A percentile compares a stretch with the other conserved stretches of the same genome.
Conservation (phyloP, 2,797 vertebrate genomes). For the Rhinophrynus dorsalis region DNA sequence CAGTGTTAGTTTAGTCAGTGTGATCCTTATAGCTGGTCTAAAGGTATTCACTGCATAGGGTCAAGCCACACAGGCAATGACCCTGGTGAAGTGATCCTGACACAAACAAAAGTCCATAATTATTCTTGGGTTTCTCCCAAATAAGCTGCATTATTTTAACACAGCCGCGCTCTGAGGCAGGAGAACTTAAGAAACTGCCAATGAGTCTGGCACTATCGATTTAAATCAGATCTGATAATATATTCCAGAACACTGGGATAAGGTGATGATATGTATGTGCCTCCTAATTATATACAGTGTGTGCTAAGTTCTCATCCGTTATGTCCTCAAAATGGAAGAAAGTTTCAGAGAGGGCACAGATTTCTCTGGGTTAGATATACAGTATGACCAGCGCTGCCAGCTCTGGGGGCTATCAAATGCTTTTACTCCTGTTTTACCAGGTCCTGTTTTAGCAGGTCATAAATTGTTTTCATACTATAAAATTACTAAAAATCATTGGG, state of each 20-base stretch:
- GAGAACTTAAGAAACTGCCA: background rate
- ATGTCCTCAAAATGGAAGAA: background rate
- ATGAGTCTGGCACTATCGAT: background rate
- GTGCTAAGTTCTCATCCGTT: background rate
- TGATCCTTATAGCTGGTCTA: slow-evolving; percentile 58
- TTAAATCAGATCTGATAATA: too few species aligned
- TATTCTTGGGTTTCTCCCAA: background rate
- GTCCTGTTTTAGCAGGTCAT: too few species aligned
- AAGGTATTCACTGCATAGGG: slow-evolving; percentile 55
- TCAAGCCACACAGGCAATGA: slow-evolving; percentile 21
- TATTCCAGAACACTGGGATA: background rate
- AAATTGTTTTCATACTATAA: too few species aligned
- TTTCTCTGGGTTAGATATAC: slow-evolving; percentile 20
- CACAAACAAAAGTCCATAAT: background rate
- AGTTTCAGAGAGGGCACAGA: background rate
- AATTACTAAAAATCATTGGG: too few species aligned
- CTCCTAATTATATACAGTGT: background rate
- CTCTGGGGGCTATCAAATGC: slow-evolving; percentile 3
- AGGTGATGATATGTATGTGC: background rate
- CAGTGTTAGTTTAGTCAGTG: slow-evolving; percentile 51
- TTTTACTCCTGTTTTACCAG: slow-evolving; percentile 30
- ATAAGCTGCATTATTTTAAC: background rate
- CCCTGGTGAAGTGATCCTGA: slow-evolving; percentile 23
- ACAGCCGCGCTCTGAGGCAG: too few species aligned
- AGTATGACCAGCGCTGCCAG: slow-evolving; percentile 5